Conservation (phyloP, 2,797 vertebrate species). For the Aplochiton taeniatus region DNA sequence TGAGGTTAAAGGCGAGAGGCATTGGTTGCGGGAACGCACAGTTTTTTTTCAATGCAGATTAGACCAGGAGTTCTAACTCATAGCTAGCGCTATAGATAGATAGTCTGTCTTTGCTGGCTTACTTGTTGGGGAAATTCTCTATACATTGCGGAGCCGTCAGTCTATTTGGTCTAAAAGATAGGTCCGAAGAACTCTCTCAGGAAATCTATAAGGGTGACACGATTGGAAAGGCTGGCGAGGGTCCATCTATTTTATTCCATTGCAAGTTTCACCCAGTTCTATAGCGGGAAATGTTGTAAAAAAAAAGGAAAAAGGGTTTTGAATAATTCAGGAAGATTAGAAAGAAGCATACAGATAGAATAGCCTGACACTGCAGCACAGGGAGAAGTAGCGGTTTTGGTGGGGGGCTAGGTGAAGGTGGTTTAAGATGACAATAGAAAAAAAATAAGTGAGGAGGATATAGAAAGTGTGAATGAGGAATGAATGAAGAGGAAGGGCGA, state of each 20-base stretch:
- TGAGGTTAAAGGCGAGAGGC: slow-evolving; percentile 22
- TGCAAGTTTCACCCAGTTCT: slow-evolving; percentile 12
- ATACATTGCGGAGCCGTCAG: too few relatives aligned
- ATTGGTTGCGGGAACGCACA: slow-evolving; percentile 6
- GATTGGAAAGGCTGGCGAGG: slow-evolving; percentile 1
- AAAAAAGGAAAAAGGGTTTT: slow-evolving; percentile 29
- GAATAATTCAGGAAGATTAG: slow-evolving; percentile 56
- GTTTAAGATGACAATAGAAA: background rate
- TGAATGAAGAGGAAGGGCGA: slow-evolving; percentile 19
- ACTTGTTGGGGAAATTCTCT: too few relatives aligned
- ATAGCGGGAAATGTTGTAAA: slow-evolving; percentile 22
- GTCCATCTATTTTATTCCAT: background rate
- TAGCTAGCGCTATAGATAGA: background rate
- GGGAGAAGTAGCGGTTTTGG: background rate
- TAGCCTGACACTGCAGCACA: slow-evolving; percentile 13
- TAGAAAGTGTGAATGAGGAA: background rate
- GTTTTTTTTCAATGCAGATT: slow-evolving; percentile 19
- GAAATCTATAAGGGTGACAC: too few relatives aligned
- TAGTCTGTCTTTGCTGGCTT: slow-evolving; percentile 5
- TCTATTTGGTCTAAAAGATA: too few relatives aligned
- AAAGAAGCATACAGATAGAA: slow-evolving; percentile 43
- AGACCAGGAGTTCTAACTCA: slow-evolving; percentile 2
- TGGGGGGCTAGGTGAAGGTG: background rate
- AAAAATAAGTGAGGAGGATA: background rate
- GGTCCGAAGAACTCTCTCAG: too few relatives aligned